A percentile compares a stretch with the other conserved stretches of the same genome.
These are phyloP conservation scores for Argyrosomus japonicus DNA, from an alignment of 2,113 vertebrate species.

Conservation along the genomic window DNA sequence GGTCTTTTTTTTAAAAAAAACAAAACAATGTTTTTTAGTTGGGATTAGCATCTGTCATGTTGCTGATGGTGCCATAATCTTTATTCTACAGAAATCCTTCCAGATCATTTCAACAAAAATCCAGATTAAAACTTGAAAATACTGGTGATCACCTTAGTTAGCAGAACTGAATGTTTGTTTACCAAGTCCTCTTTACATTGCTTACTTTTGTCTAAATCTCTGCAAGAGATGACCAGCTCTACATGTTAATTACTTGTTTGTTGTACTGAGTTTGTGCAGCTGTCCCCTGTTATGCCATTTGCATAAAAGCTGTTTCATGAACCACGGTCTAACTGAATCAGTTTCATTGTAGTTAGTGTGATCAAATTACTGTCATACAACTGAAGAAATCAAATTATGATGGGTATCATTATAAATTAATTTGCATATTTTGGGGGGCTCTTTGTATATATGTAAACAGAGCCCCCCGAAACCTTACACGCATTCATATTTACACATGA, in stretches of 20 bases:
- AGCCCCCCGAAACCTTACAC: too few species aligned
- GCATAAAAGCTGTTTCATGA: constrained; percentile 87
- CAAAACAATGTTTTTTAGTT: constrained; percentile 19
- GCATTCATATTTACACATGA: too few species aligned
- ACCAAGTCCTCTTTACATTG: constrained; percentile 70
- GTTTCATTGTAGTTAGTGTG: constrained; percentile 26
- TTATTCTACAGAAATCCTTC: constrained; percentile 68
- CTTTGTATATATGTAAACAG: too few species aligned
- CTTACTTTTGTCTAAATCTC: constrained; percentile 78
- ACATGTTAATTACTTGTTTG: constrained; percentile 83
- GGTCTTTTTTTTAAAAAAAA: constrained; percentile 19
- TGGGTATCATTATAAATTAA: not conserved
- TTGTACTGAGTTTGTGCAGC: constrained; percentile 84
- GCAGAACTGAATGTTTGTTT: constrained; percentile 81
- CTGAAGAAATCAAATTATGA: not conserved
- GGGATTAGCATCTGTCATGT: constrained; percentile 68
- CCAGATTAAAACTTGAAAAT: constrained; percentile 77
- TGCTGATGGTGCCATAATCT: constrained; percentile 83
- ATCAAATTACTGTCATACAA: not conserved
- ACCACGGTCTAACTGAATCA: constrained; percentile 30
- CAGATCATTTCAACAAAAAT: constrained; percentile 65
- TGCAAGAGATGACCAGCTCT: constrained; percentile 78
- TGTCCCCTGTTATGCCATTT: constrained; percentile 83
- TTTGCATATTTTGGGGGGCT: not conserved
- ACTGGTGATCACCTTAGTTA: constrained; percentile 75